phyloP scores from a whole-genome alignment of 1,140 invertebrate species.

The Camponotus floridanus region DNA sequence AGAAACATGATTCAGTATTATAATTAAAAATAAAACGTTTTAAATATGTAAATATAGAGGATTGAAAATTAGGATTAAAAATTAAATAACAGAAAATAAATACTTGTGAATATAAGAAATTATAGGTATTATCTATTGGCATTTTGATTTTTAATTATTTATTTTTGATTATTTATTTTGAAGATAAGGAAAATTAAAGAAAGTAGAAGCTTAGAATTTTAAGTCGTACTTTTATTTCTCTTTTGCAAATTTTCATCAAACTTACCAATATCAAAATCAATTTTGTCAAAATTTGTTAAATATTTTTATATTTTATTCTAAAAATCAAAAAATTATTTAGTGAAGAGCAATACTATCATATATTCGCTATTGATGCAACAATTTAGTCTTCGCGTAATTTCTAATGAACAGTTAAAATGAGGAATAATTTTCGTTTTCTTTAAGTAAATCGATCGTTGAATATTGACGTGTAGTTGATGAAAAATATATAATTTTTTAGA shows the following conservation, averaged over 20 bases:
- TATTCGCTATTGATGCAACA: neutral
- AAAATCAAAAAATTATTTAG: neutral
- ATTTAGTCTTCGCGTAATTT: neutral
- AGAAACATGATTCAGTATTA: neutral
- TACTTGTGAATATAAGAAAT: neutral
- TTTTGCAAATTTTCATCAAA: neutral
- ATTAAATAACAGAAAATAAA: neutral
- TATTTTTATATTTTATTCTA: neutral
- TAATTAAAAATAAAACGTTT: constrained; percentile 9
- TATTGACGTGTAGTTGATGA: neutral
- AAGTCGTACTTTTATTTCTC: neutral
- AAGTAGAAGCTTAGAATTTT: neutral
- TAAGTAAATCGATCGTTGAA: neutral
- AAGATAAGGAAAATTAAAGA: neutral
- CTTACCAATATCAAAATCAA: neutral
- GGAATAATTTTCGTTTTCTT: neutral
- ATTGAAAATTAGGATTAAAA: neutral
- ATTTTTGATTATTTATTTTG: neutral
- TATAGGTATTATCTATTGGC: neutral
- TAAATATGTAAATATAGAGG: neutral
- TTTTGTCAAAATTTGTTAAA: neutral
- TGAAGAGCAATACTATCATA: neutral
- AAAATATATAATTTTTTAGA: neutral
- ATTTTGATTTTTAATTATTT: neutral
- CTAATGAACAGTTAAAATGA: neutral